These are phyloP conservation scores for Drosophila rellima DNA, from an alignment of 2,888 invertebrate genomes.

Conservation along the genomic window DNA sequence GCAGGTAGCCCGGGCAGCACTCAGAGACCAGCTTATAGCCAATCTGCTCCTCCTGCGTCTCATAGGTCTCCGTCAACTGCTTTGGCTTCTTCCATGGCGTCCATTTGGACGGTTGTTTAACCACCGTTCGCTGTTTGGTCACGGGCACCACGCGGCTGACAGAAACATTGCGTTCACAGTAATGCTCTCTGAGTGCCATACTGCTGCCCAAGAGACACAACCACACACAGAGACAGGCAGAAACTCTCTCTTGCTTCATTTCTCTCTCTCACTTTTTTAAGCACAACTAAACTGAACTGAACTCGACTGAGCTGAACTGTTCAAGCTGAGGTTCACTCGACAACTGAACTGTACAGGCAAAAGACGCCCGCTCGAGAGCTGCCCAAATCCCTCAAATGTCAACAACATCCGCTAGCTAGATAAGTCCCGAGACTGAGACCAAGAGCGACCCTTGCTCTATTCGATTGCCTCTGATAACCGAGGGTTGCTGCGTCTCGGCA, in stretches of 20 bases:
- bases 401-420: conserved; percentile 64
- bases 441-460: conserved; percentile 49
- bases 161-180: conserved; percentile 66
- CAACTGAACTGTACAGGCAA: conserved; percentile 46
- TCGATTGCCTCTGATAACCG: conserved; percentile 33
- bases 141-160: conserved; percentile 48
- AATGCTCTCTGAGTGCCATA: conserved; percentile 51
- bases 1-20: conserved; percentile 74
- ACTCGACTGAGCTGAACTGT: conserved; percentile 27
- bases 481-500: conserved; percentile 45
- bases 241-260: conserved; percentile 38
- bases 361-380: conserved; percentile 50
- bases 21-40: conserved; percentile 50
- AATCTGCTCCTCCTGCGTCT: conserved; percentile 55
- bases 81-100: conserved; percentile 60
- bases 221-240: conserved; percentile 27
- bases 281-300: conserved; percentile 47
- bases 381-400: conserved; percentile 12
- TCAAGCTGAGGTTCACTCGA: conserved; percentile 42
- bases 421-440: conserved; percentile 22
- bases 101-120: conserved; percentile 55
- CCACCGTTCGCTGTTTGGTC: conserved; percentile 61
- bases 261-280: background rate
- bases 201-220: conserved; percentile 35
- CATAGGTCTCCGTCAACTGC: conserved; percentile 57